Evolutionary conservation across 1,140 invertebrate genomes (phyloP).

Genomic region (Rhopalosiphum padi): DNA sequence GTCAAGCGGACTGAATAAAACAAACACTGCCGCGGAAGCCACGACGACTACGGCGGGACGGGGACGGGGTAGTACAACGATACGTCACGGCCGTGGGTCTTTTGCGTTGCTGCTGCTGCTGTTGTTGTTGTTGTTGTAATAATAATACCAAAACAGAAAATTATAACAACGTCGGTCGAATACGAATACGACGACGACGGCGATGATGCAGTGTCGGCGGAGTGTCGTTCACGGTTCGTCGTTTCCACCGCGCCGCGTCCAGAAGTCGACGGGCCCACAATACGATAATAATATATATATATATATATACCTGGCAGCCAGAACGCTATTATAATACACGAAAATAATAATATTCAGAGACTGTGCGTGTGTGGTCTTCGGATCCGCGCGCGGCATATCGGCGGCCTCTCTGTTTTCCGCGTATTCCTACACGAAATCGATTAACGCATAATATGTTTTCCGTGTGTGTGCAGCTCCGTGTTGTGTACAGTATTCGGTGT

Average conservation of each 20-base stretch:
- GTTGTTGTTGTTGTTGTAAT: neutral
- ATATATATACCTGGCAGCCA: neutral
- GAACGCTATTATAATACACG: neutral
- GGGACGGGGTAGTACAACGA: no score
- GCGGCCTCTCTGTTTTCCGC: neutral
- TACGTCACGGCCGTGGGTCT: neutral
- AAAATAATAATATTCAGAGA: no score
- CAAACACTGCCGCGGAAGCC: slow-evolving; percentile 15
- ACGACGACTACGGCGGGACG: neutral
- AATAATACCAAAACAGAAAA: slow-evolving; percentile 22
- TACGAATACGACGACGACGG: neutral
- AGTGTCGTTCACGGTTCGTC: slow-evolving; percentile 21
- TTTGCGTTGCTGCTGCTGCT: neutral
- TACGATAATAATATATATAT: no score
- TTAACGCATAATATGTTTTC: neutral
- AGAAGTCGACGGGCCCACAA: neutral
- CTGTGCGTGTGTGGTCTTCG: no score
- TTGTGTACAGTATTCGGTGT: neutral
- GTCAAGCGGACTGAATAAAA: slow-evolving; percentile 53
- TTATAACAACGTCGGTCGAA: neutral
- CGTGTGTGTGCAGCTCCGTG: neutral
- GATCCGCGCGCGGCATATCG: no score
- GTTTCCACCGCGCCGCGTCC: neutral
- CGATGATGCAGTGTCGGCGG: neutral
- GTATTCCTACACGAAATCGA: neutral